Base-by-base conservation (phyloP, 2,888 invertebrate species). In the Drosophila kambysellisi region DNA sequence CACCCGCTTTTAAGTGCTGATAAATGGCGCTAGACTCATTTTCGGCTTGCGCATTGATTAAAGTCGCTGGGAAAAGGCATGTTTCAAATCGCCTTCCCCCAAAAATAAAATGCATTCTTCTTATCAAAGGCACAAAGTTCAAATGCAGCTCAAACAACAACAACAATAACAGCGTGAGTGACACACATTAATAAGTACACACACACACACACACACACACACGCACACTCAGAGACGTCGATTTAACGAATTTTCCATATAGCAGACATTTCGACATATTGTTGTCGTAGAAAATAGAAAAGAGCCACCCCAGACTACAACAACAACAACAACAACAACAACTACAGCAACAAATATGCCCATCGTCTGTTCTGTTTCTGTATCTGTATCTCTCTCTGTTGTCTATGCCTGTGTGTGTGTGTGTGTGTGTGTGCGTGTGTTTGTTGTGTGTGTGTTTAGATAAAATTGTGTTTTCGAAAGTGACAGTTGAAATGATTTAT, bases 401-500 rank as follows among this genome's bases (percentile, higher is more conserved):
- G 67, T 65, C 41, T 68, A 35, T 35, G 39, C 58, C 61, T 52
- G 7, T 46, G 4, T 43, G 46, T 67, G 39, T 70, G 25, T 67
- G 33, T 67, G 25, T 52, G 33, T n/a, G 33, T 29, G 52, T 70
- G 37, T 73, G 39, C 68, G 37, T 54, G 12, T 64, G 17, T 67
- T 33, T 83, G 50, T 74, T 82, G 64, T 82, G 73, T 82, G 74
- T 81, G 84, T 88, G 83, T 89, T 91, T 91, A 92, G 92, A 92
- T 92, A 92, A 92, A 92, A 92, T 92, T 92, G 92, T 92, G 91
- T 92, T 92, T 91, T 91, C 91, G 89, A 92, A 92, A 92, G 92
- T 92, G 92, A 92, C 92, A 92, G 92, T 92, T 92, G 89, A 92
- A 92, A 92, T 92, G 92, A 92, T 92, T 92, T 92, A 92, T 92